A percentile compares a stretch with the other conserved stretches of the same genome.
phyloP scores from a whole-genome alignment of 2,113 vertebrate genomes.

The Heterotis niloticus region DNA sequence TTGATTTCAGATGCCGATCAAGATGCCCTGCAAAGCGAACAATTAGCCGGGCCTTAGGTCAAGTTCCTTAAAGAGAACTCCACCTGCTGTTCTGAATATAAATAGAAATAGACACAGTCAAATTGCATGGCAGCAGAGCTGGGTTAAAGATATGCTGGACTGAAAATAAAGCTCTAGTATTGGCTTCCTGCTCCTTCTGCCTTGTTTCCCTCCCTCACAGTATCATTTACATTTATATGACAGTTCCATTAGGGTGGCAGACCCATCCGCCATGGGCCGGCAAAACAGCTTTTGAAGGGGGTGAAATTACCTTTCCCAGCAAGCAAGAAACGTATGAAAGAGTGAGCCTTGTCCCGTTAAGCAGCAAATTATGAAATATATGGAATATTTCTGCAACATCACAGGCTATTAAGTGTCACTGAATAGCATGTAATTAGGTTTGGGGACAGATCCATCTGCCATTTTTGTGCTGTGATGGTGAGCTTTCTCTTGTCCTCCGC shows the following conservation, averaged over 20 bases:
- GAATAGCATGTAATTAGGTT: slow-evolving; percentile 34
- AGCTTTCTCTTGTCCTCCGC: not conserved
- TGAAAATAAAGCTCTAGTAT: slow-evolving; percentile 16
- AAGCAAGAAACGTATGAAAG: slow-evolving; percentile 29
- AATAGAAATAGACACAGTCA: not conserved
- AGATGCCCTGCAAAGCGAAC: slow-evolving; percentile 42
- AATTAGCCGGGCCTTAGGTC: slow-evolving; percentile 31
- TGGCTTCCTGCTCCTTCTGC: slow-evolving; percentile 36
- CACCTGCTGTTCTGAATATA: not conserved
- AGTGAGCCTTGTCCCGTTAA: slow-evolving; percentile 31
- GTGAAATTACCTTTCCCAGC: slow-evolving; percentile 34
- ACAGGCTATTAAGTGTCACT: slow-evolving; percentile 31
- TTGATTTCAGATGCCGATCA: not conserved
- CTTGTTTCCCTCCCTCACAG: slow-evolving; percentile 33
- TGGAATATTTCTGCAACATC: slow-evolving; percentile 34
- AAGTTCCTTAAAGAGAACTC: not conserved
- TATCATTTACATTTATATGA: slow-evolving; percentile 44
- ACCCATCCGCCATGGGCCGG: slow-evolving; percentile 15
- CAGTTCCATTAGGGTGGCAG: slow-evolving; percentile 35
- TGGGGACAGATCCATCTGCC: slow-evolving; percentile 21
- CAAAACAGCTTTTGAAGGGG: slow-evolving; percentile 33
- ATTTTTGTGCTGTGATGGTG: not conserved
- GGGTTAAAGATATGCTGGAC: not conserved
- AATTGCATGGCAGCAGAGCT: not conserved
- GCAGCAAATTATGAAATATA: slow-evolving; percentile 35